Evolutionary conservation across 92 coral and sea anemone genomes (phyloP).

Genomic region (Porites lobata): DNA sequence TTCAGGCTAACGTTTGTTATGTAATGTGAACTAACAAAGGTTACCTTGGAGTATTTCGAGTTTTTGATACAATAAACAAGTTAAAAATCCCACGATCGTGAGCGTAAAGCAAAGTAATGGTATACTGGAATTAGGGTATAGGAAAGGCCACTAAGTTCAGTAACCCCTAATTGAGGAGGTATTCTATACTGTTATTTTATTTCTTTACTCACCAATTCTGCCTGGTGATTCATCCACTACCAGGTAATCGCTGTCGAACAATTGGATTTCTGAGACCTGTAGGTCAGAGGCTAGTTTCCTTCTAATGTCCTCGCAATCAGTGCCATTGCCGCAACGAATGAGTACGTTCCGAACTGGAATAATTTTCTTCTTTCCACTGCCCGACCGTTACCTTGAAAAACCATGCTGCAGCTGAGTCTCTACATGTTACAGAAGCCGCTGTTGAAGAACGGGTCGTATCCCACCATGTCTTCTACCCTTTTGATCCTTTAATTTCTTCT

Average conservation of each 20-base stretch:
- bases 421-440: neutral
- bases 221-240: neutral
- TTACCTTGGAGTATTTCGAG: too few relatives aligned
- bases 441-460: neutral
- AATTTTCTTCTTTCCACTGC: conserved; percentile 24
- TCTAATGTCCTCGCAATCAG: conserved; percentile 13
- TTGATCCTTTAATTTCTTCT: neutral
- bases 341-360: conserved; percentile 16
- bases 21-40: too few relatives aligned
- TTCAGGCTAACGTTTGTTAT: too few relatives aligned
- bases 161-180: neutral
- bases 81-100: too few relatives aligned
- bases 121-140: too few relatives aligned
- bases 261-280: neutral
- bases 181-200: neutral
- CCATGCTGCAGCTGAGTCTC: conserved; percentile 12
- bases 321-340: neutral
- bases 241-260: neutral
- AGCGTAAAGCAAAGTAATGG: too few relatives aligned
- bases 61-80: too few relatives aligned
- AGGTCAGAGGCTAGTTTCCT: conserved; percentile 2
- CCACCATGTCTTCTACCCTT: neutral
- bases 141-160: neutral
- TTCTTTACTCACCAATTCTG: neutral
- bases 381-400: conserved; percentile 30